A percentile compares a stretch with the other conserved stretches of the same genome.
Evolutionary conservation across 2,888 invertebrate genomes (phyloP).

Genomic region (Metallyticus violacea): DNA sequence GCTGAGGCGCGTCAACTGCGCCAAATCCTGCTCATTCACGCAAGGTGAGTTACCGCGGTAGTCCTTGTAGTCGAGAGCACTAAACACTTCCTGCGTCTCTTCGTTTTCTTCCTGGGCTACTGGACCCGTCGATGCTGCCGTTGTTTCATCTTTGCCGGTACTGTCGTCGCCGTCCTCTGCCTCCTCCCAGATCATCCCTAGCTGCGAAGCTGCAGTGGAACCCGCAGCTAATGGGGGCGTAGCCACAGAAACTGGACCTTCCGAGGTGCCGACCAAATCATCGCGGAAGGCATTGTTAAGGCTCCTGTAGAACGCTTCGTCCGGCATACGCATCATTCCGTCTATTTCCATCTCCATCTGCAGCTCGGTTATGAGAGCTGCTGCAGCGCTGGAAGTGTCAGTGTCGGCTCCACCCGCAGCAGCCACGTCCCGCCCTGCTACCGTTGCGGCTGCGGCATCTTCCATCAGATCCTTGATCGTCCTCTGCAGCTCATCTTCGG

Average conservation of each 20-base stretch:
- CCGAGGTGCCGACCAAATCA: conserved; percentile 61
- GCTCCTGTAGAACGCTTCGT: conserved; percentile 85
- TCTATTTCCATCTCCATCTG: conserved; percentile 43
- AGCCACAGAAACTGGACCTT: conserved; percentile 42
- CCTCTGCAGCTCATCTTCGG: conserved; percentile 10
- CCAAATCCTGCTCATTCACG: conserved; percentile 74
- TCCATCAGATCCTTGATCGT: conserved; percentile 24
- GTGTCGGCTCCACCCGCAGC: conserved; percentile 11
- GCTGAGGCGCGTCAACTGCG: conserved; percentile 56
- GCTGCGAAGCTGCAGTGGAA: conserved; percentile 65
- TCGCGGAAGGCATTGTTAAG: conserved; percentile 85
- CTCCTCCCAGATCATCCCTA: conserved; percentile 86
- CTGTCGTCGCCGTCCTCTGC: conserved; percentile 67
- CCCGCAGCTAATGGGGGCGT: conserved; percentile 55
- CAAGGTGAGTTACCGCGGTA: conserved; percentile 72
- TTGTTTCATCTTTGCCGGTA: conserved; percentile 34
- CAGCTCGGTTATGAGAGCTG: conserved; percentile 42
- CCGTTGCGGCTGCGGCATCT: conserved; percentile 20
- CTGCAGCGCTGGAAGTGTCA: conserved; percentile 16
- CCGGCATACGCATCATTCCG: conserved; percentile 53
- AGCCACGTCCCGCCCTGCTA: conserved; percentile 4
- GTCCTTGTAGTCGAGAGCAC: conserved; percentile 74
- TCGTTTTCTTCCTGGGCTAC: conserved; percentile 45
- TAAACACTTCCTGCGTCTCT: conserved; percentile 64
- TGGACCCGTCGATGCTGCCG: conserved; percentile 43